Base-by-base conservation (phyloP, 2,797 vertebrate species). In the Myotis planiceps region DNA sequence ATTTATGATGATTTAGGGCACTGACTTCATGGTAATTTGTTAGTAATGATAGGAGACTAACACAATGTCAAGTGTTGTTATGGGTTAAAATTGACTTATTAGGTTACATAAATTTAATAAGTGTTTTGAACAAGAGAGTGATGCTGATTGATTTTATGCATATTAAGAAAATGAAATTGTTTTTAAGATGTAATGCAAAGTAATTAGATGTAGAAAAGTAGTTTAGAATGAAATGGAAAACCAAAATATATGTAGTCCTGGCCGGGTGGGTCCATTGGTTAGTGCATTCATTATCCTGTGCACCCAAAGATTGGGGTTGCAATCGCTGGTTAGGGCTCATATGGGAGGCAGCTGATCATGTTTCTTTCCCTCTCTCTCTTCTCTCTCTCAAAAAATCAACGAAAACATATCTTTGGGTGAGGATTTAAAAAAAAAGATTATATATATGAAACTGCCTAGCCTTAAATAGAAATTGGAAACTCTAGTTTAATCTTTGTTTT, bases 401-500 rank as follows among this genome's bases (percentile, higher is more conserved):
- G n/a, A n/a, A 65, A 65, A 32, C 60, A 53, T 21, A 65, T 65
- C 29, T n/a, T 65, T n/a, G 60, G 29, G 2, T 65, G 58, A 63
- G 5, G 58, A 63, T 15, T 60, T 60, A 1, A 2, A 51, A 81
- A 78, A 71, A 23, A 55, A 47, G 74, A 32, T 34, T 81, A 79
- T 32, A 47, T 60, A 45, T 34, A 45, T 49, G 2, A 83, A 90
- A 72, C 76, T 53, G 19, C 47, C 63, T 75, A 81, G 14, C 21
- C 69, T 94, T 87, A 78, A 63, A 42, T 65, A 78, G 21, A 88
- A 83, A 79, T 78, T 87, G 13, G 15, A 90, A 93, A 72, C 4
- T n/a, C 15, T 1, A 49, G 27, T 19, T 34, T 75, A 80, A 75
- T 19, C 1, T 34, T 45, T n/a, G 0, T 32, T 86, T 25, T 13